These are phyloP conservation scores for Python bivittatus DNA, from an alignment of 2,113 vertebrate genomes.

Conservation along the genomic window DNA sequence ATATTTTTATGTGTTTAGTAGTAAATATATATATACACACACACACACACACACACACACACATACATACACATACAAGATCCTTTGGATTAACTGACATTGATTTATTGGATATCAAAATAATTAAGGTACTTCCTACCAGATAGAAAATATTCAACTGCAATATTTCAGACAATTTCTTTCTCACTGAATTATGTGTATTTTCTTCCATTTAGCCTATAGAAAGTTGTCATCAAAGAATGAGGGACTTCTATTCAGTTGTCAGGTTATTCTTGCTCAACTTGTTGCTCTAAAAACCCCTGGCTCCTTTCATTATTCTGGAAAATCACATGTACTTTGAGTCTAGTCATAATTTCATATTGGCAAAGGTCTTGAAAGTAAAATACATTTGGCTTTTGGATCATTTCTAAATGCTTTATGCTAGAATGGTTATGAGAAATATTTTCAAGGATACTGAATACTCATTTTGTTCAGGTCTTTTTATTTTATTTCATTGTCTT, in stretches of 20 bases:
- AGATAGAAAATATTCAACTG: neutral
- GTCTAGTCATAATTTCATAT: neutral
- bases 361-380: neutral
- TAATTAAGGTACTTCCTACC: neutral
- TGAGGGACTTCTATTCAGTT: neutral
- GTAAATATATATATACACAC: neutral
- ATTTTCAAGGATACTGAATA: neutral
- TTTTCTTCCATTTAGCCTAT: neutral
- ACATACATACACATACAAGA: neutral
- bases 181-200: neutral
- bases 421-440: neutral
- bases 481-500: neutral
- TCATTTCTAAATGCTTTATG: neutral
- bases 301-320: neutral
- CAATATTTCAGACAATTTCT: neutral
- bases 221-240: neutral
- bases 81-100: neutral
- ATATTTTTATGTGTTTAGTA: neutral
- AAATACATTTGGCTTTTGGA: neutral
- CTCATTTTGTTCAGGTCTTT: neutral
- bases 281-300: neutral
- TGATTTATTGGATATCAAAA: neutral
- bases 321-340: neutral
- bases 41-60: neutral
- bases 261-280: neutral